Evolutionary conservation across 2,113 vertebrate genomes (phyloP).

Genomic region (Nettapus auritus): DNA sequence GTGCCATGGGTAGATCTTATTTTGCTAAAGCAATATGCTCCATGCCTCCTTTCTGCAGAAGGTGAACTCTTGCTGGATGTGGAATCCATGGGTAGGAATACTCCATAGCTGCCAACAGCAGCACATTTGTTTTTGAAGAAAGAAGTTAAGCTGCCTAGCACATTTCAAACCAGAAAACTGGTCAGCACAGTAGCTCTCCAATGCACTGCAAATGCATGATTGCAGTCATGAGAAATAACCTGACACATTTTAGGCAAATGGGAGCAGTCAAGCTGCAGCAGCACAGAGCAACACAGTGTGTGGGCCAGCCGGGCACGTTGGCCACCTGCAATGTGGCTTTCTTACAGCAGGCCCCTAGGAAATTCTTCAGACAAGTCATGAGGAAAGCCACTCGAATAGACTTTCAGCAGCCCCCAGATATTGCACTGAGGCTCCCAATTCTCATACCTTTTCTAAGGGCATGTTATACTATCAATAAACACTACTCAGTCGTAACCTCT

Average conservation of each 20-base stretch:
- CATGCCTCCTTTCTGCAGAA: not conserved
- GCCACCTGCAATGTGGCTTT: not conserved
- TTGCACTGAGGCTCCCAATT: not conserved
- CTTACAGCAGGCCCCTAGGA: not conserved
- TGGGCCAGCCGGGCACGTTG: not conserved
- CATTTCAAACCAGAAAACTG: not conserved
- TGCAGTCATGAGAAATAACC: not conserved
- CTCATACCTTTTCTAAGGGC: not conserved
- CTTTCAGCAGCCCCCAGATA: not conserved
- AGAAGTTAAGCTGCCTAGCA: not conserved
- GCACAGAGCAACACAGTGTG: not conserved
- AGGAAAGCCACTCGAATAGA: not conserved
- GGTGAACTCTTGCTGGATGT: not conserved
- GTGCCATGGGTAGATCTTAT: not conserved
- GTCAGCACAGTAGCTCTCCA: not conserved
- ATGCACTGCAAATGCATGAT: not conserved
- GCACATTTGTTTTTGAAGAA: not conserved
- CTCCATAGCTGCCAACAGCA: not conserved
- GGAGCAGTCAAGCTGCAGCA: not conserved
- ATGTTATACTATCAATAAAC: not conserved
- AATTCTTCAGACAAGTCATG: not conserved
- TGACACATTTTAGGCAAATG: not conserved
- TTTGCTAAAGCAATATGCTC: not conserved
- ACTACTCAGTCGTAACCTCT: not conserved
- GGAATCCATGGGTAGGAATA: not conserved